Base-by-base conservation (phyloP, 1,140 invertebrate species). In the Adoxophyes honmai region DNA sequence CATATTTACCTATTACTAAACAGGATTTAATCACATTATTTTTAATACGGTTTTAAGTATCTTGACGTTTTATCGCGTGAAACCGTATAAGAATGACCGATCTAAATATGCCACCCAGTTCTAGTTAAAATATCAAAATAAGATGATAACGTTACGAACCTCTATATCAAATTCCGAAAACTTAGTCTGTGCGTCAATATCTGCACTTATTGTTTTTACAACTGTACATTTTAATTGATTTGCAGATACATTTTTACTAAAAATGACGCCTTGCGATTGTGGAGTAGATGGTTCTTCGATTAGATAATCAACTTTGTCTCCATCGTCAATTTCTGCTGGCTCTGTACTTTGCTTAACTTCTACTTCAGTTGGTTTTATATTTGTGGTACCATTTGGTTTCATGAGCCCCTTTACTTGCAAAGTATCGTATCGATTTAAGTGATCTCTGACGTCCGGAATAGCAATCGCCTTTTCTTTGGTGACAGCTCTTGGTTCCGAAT, bases 151-250 rank as follows among this genome's bases (percentile, higher is more conserved):
- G 18, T 28, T 42, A 42, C 53, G 59, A 64, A 85, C 84, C 68
- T 85, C 78, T 56, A 84, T 79, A 52, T 87, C 73, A 38, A 87
- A 62, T 34, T 70, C 53, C 3, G 57, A 42, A 72, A 80, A 85
- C 60, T 57, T 78, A 15, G 70, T 63, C 57, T 79, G 68, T 11
- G 68, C 70, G 15, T 84, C 72, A n/a, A 87, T 80, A 34, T 84
- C 76, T 3, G 72, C 56, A 51, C 65, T 70, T 11, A 42, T 56
- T 57, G 68, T 60, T 28, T 58, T 18, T 34, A 84, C 42, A 34
- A 55, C 7, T n/a, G 52, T 58, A 44, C 84, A 87, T 38, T 52
- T 59, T 14, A 63, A 66, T 1, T 64, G 58, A 57, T 62, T 52
- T 1, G 48, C 36, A 10, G 70, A 60, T 4, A 56, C 18, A 44